Evolutionary conservation across 2,113 vertebrate species (phyloP).

Genomic region (Haemorhous mexicanus): DNA sequence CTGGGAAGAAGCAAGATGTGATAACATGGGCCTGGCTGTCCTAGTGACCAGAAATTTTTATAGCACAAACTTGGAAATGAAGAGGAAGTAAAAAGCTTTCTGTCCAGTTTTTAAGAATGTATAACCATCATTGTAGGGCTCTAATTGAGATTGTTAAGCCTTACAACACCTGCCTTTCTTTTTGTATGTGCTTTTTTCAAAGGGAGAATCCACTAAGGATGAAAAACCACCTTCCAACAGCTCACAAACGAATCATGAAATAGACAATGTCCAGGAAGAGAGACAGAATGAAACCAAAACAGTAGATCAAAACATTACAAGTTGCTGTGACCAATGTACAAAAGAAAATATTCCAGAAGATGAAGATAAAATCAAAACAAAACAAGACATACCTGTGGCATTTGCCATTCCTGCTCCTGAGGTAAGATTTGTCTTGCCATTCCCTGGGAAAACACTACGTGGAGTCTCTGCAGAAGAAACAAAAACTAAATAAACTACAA

Average conservation of each 20-base stretch:
- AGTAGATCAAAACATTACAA: constrained; percentile 67
- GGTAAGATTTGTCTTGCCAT: background rate
- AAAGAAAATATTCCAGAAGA: constrained; percentile 22
- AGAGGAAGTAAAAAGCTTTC: background rate
- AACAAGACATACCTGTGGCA: constrained; percentile 42
- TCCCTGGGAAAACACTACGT: background rate
- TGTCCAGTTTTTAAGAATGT: background rate
- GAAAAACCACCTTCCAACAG: constrained; percentile 58
- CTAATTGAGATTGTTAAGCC: background rate
- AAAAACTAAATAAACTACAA: accelerated
- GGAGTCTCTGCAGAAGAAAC: background rate
- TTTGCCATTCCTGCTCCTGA: constrained; percentile 61
- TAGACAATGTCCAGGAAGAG: constrained; percentile 58
- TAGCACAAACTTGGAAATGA: background rate
- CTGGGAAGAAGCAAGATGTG: background rate
- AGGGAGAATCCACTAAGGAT: background rate
- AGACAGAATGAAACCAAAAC: background rate
- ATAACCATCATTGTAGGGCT: background rate
- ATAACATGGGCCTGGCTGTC: background rate
- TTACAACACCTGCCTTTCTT: background rate
- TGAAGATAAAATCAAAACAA: background rate
- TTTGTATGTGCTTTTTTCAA: background rate
- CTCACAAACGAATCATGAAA: constrained; percentile 72
- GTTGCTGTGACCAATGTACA: constrained; percentile 70
- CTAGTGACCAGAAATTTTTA: background rate